Conservation (phyloP, 2,888 invertebrate species). For the Monochamus alternatus region DNA sequence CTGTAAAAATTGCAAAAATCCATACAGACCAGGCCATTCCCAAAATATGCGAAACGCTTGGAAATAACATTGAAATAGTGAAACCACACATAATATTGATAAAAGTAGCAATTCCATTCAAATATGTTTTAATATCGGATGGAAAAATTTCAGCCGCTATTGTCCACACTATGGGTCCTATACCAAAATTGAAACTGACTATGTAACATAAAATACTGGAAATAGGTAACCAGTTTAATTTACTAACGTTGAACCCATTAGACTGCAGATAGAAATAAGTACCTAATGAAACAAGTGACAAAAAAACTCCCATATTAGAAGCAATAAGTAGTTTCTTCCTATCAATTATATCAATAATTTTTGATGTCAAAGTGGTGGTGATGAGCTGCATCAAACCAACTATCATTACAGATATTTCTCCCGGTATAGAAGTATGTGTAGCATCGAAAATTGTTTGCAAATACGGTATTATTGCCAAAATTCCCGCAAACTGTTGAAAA, state of each 20-base stretch:
- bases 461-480: slow-evolving; percentile 85
- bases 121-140: slow-evolving; percentile 81
- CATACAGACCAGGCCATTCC: slow-evolving; percentile 52
- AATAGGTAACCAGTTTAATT: slow-evolving; percentile 80
- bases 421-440: slow-evolving; percentile 68
- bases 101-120: slow-evolving; percentile 61
- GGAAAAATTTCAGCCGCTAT: slow-evolving; percentile 88
- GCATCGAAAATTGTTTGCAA: slow-evolving; percentile 79
- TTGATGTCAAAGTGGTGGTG: slow-evolving; percentile 79
- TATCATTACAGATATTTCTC: slow-evolving; percentile 78
- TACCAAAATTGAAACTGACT: slow-evolving; percentile 79
- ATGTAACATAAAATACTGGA: slow-evolving; percentile 81
- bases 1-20: slow-evolving; percentile 42
- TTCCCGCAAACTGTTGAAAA: slow-evolving; percentile 72
- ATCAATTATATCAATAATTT: slow-evolving; percentile 85
- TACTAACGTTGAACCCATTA: slow-evolving; percentile 40
- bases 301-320: slow-evolving; percentile 78
- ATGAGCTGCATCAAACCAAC: slow-evolving; percentile 79
- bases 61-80: slow-evolving; percentile 49
- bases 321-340: slow-evolving; percentile 80
- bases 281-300: slow-evolving; percentile 70
- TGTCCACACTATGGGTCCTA: slow-evolving; percentile 87
- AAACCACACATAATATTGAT: slow-evolving; percentile 43
- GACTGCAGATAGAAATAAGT: slow-evolving; percentile 53
- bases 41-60: slow-evolving; percentile 40